Conservation (phyloP, 1,140 invertebrate genomes). For the Bilobella aurantiaca region DNA sequence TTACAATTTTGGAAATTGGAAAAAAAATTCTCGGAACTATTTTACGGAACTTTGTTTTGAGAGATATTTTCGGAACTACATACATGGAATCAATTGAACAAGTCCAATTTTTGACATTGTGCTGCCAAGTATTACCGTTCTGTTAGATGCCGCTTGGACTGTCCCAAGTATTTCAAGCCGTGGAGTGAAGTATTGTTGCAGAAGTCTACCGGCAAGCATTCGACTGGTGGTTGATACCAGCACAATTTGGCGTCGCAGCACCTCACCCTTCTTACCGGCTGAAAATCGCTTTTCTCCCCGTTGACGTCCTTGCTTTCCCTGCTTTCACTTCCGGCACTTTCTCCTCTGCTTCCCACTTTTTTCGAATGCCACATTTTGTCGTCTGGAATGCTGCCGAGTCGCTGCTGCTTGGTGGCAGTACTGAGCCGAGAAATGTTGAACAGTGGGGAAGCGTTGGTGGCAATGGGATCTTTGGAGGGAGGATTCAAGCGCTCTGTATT, state of each 20-base stretch:
- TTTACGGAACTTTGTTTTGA: not conserved
- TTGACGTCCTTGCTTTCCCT: not conserved
- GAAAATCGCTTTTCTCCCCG: not conserved
- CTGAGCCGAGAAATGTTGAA: not conserved
- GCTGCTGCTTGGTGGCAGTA: not conserved
- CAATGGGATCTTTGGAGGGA: too few species aligned
- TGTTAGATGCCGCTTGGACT: slow-evolving; percentile 24
- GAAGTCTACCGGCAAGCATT: slow-evolving; percentile 30
- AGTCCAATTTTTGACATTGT: not conserved
- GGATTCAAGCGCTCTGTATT: too few species aligned
- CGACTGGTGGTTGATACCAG: slow-evolving; percentile 21
- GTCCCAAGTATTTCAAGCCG: slow-evolving; percentile 30
- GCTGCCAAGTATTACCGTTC: slow-evolving; percentile 24
- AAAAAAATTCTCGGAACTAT: too few species aligned
- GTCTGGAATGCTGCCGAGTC: not conserved
- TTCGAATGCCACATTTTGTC: not conserved
- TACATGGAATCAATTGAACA: not conserved
- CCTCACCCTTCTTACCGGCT: not conserved
- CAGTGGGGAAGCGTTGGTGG: not conserved
- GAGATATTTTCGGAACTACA: not conserved
- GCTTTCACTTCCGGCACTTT: not conserved
- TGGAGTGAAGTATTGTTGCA: slow-evolving; percentile 26
- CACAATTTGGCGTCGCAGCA: not conserved
- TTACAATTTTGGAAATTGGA: too few species aligned
- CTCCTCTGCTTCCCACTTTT: not conserved